A percentile compares a stretch with the other conserved stretches of the same genome.
Evolutionary conservation across 2,797 vertebrate species (phyloP).

Genomic region (Gouania willdenowi): DNA sequence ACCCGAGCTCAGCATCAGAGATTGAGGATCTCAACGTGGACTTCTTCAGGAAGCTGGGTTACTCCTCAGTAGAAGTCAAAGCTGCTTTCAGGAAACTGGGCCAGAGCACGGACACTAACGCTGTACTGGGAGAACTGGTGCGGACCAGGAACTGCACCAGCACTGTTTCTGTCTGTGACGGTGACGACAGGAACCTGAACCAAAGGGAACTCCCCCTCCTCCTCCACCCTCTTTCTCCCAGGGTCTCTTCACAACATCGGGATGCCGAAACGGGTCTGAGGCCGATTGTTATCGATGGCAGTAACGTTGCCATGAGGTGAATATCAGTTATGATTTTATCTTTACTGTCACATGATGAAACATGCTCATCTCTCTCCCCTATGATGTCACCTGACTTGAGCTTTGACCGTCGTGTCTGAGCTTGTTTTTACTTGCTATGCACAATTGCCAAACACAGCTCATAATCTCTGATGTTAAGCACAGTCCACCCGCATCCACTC

Average conservation of each 20-base stretch:
- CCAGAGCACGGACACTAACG: constrained; percentile 84
- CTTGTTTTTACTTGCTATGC: too few relatives aligned
- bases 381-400: too few relatives aligned
- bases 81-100: constrained; percentile 83
- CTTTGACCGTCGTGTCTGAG: too few relatives aligned
- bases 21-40: constrained; percentile 79
- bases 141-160: constrained; percentile 64
- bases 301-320: constrained; percentile 98
- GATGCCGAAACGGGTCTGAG: constrained; percentile 73
- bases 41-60: constrained; percentile 93
- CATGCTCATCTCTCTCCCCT: too few relatives aligned
- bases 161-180: constrained; percentile 21
- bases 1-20: constrained; percentile 18
- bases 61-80: constrained; percentile 79
- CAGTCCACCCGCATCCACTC: too few relatives aligned
- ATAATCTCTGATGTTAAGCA: too few relatives aligned
- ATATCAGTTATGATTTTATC: too few relatives aligned
- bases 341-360: too few relatives aligned
- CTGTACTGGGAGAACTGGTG: constrained; percentile 88
- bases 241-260: constrained; percentile 21
- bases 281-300: constrained; percentile 91
- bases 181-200: constrained; percentile 40
- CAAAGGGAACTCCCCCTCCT: constrained; percentile 66
- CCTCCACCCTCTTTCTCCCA: constrained; percentile 10
- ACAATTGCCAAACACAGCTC: too few relatives aligned